phyloP scores from a whole-genome alignment of 2,888 invertebrate genomes.

The Nezara viridula region DNA sequence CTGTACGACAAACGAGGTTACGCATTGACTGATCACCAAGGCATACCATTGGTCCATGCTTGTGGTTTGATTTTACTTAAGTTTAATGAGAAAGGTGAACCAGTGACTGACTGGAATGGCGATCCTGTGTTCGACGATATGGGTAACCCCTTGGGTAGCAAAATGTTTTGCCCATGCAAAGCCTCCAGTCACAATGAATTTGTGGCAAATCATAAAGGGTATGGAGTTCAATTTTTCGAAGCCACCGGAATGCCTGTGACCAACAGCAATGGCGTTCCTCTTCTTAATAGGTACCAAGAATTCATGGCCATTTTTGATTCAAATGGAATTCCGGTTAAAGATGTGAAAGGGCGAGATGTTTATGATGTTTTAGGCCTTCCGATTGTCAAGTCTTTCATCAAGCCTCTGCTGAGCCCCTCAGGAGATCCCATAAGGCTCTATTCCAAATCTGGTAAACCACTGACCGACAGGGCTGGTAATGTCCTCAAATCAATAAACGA shows the following conservation, averaged over 20 bases:
- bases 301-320: constrained; percentile 59
- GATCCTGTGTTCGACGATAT: constrained; percentile 57
- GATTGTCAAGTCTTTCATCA: constrained; percentile 30
- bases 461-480: constrained; percentile 59
- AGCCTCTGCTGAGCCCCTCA: constrained; percentile 56
- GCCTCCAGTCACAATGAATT: not conserved
- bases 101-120: constrained; percentile 58
- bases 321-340: constrained; percentile 46
- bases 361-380: constrained; percentile 62
- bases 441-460: constrained; percentile 59
- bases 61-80: constrained; percentile 56
- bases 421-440: constrained; percentile 61
- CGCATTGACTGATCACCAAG: constrained; percentile 61
- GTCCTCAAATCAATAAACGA: constrained; percentile 60
- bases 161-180: constrained; percentile 60
- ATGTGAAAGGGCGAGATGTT: constrained; percentile 57
- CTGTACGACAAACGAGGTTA: constrained; percentile 61
- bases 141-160: constrained; percentile 57
- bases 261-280: constrained; percentile 59
- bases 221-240: constrained; percentile 60
- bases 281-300: constrained; percentile 59
- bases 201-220: not conserved
- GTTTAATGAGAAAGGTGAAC: constrained; percentile 60
- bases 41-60: constrained; percentile 61
- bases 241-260: constrained; percentile 62